Conservation (phyloP, 2,888 invertebrate genomes). For the Dermolepida albohirtum region DNA sequence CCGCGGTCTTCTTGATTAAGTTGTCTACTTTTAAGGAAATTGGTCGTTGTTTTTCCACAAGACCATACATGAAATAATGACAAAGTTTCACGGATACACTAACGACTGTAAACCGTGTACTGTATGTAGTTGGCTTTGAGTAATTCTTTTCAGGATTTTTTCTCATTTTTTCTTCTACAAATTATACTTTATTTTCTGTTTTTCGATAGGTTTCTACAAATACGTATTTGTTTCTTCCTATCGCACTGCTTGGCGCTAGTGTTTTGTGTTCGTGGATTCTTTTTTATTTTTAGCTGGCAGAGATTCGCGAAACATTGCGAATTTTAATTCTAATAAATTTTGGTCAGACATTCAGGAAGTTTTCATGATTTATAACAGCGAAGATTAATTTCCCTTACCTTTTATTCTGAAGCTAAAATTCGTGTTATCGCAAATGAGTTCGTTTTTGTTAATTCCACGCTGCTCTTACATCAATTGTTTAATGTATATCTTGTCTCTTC, state of each 20-base stretch:
- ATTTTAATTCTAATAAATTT: constrained; percentile 43
- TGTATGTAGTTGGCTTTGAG: constrained; percentile 5
- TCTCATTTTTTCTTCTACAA: constrained; percentile 10
- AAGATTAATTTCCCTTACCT: constrained; percentile 9
- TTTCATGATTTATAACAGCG: constrained; percentile 32
- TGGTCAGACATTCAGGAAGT: constrained; percentile 25
- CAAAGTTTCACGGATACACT: constrained; percentile 41
- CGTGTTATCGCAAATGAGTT: too few relatives aligned
- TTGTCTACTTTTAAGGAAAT: constrained; percentile 56
- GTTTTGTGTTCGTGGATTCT: background rate
- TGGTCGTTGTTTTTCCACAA: constrained; percentile 45
- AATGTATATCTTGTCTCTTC: too few relatives aligned
- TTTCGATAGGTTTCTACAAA: constrained; percentile 16
- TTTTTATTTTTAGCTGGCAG: constrained; percentile 7
- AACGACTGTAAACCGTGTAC: constrained; percentile 2
- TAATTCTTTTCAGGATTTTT: constrained; percentile 6
- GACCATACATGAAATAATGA: constrained; percentile 45
- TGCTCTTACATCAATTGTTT: too few relatives aligned
- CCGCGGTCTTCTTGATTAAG: constrained; percentile 53
- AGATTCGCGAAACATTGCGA: constrained; percentile 33
- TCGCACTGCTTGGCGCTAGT: background rate
- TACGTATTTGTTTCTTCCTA: constrained; percentile 7
- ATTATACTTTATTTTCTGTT: constrained; percentile 17
- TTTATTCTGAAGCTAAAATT: too few relatives aligned
- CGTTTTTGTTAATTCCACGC: too few relatives aligned